phyloP scores from a whole-genome alignment of 2,113 vertebrate genomes.

The Eretmochelys imbricata region DNA sequence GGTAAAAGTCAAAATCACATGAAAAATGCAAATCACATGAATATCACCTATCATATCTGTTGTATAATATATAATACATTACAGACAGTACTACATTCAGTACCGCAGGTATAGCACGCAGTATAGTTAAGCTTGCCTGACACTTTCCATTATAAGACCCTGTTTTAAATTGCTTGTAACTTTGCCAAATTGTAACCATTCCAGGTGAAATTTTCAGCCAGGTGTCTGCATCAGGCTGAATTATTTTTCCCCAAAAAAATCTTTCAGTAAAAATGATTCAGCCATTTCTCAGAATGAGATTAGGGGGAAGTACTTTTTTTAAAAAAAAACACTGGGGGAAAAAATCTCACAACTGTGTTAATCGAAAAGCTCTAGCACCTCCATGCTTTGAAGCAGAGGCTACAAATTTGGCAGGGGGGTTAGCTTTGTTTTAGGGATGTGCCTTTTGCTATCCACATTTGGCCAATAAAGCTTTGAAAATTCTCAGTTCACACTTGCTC shows the following conservation, averaged over 20 bases:
- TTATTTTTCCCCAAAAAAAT: background rate
- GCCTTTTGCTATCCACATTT: background rate
- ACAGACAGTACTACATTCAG: accelerated
- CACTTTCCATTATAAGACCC: background rate
- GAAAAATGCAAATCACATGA: background rate
- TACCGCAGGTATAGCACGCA: accelerated
- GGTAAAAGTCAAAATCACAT: background rate
- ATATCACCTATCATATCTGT: background rate
- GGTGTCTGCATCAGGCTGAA: background rate
- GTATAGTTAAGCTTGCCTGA: background rate
- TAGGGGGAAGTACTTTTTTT: no score
- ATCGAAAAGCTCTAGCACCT: background rate
- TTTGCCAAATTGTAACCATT: background rate
- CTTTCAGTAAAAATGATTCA: background rate
- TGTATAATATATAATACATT: background rate
- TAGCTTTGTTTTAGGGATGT: background rate
- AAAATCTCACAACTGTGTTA: background rate
- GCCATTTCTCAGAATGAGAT: background rate
- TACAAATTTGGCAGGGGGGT: background rate
- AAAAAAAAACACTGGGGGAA: no score
- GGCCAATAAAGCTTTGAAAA: background rate
- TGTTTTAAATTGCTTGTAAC: background rate
- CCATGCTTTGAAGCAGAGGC: background rate
- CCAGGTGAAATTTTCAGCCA: accelerated
- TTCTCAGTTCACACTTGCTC: background rate